These are phyloP conservation scores for Melanocharis versteri DNA, from an alignment of 2,113 vertebrate genomes.

Conservation along the genomic window DNA sequence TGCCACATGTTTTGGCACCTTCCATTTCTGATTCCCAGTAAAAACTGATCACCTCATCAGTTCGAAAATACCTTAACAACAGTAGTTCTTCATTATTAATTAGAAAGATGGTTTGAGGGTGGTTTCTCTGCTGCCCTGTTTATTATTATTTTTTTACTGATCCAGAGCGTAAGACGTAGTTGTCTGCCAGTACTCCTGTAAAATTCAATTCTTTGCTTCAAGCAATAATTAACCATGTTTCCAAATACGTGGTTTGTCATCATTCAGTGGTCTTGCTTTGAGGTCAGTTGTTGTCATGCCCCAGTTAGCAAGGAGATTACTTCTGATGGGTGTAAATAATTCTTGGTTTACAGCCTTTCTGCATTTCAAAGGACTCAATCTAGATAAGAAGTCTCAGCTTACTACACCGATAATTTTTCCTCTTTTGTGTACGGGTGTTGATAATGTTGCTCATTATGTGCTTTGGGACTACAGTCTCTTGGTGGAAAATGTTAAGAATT, in stretches of 20 bases:
- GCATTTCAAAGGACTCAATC: neutral
- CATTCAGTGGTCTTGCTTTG: constrained; percentile 19
- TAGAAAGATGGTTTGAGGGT: neutral
- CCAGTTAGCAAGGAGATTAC: constrained; percentile 28
- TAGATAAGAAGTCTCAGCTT: constrained; percentile 5
- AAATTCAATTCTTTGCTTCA: constrained; percentile 22
- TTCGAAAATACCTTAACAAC: neutral
- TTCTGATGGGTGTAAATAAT: constrained; percentile 33
- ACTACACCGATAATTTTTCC: neutral
- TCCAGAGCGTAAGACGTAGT: rapidly evolving
- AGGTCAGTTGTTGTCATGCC: constrained; percentile 34
- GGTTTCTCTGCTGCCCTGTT: neutral
- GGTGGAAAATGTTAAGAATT: neutral
- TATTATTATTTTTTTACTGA: neutral
- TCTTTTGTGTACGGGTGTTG: neutral
- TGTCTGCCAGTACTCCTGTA: neutral
- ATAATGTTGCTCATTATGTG: neutral
- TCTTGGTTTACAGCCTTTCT: constrained; percentile 8
- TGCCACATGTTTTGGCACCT: neutral
- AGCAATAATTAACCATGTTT: constrained; percentile 26
- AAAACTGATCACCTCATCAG: neutral
- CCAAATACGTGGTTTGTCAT: neutral
- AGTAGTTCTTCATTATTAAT: neutral
- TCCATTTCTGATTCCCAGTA: neutral
- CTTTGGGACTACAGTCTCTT: neutral